Percentiles rank a stretch among this genome's conserved stretches.
Evolutionary conservation across 2,113 vertebrate species (phyloP).

Genomic region (Mustela nigripes): DNA sequence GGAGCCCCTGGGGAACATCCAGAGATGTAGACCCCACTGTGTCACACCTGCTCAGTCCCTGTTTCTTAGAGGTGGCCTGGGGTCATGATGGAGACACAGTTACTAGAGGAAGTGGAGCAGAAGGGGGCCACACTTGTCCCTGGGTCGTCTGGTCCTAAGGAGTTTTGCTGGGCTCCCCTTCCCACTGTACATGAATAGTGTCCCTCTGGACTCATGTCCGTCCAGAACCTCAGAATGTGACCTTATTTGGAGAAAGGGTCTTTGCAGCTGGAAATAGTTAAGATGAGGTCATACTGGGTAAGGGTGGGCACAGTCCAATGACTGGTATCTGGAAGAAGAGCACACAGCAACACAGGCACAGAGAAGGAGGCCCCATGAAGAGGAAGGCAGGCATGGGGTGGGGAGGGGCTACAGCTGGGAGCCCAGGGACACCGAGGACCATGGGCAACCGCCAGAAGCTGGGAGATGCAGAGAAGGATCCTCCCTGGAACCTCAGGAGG

Average conservation of each 20-base stretch:
- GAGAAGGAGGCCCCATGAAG: not conserved
- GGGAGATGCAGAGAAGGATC: not conserved
- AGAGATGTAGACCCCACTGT: not conserved
- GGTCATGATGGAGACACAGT: too few relatives aligned
- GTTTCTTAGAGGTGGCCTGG: not conserved
- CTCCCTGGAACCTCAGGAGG: not conserved
- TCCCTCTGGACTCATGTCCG: not conserved
- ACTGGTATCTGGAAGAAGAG: not conserved
- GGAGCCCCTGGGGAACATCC: not conserved
- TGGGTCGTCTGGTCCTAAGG: fast-evolving
- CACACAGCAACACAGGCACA: not conserved
- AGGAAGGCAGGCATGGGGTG: fast-evolving
- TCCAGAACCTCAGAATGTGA: not conserved
- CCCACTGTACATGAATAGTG: not conserved
- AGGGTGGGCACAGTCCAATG: not conserved
- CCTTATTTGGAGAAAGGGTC: not conserved
- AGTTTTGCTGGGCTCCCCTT: not conserved
- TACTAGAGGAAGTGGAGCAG: not conserved
- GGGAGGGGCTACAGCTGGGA: too few relatives aligned
- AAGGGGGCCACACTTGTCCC: not conserved
- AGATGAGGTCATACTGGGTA: not conserved
- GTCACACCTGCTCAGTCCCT: not conserved
- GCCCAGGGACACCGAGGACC: not conserved
- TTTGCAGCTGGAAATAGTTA: not conserved
- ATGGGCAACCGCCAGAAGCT: not conserved